A percentile compares a stretch with the other conserved stretches of the same genome.
Evolutionary conservation across 2,797 vertebrate species (phyloP).

Genomic region (Leucoraja ocellata): DNA sequence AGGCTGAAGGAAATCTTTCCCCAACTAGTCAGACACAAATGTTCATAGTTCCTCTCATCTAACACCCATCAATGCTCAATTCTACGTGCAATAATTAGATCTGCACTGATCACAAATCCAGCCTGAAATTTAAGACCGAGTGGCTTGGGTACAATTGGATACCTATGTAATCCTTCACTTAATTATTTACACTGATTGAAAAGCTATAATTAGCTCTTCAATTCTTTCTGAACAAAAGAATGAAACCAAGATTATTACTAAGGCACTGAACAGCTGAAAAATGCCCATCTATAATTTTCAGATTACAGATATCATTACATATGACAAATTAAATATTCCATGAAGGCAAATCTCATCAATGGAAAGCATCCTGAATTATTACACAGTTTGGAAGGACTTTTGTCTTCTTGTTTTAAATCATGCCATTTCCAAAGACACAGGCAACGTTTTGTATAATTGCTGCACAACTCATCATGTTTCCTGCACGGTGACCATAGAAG

Average conservation of each 20-base stretch:
- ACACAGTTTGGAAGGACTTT: too few relatives aligned
- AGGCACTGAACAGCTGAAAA: not conserved
- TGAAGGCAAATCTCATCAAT: not conserved
- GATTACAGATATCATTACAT: not conserved
- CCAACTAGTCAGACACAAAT: not conserved
- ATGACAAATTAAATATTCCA: not conserved
- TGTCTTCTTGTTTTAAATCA: not conserved
- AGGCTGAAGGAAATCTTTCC: not conserved
- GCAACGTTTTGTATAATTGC: not conserved
- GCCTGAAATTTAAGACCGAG: not conserved
- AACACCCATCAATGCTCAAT: not conserved
- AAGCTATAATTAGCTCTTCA: not conserved
- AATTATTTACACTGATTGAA: not conserved
- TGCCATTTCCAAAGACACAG: not conserved
- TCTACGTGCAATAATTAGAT: not conserved
- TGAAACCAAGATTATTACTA: not conserved
- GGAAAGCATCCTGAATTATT: not conserved
- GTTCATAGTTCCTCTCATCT: not conserved
- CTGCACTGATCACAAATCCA: not conserved
- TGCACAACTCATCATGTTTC: not conserved
- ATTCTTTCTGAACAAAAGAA: not conserved
- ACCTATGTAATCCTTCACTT: not conserved
- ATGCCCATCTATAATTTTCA: not conserved
- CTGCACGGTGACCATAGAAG: not conserved
- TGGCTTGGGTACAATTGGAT: not conserved